Evolutionary conservation across 2,113 vertebrate genomes (phyloP), one percentile per base, ranked within the genome.

Genomic region (Pluvialis apricaria): DNA sequence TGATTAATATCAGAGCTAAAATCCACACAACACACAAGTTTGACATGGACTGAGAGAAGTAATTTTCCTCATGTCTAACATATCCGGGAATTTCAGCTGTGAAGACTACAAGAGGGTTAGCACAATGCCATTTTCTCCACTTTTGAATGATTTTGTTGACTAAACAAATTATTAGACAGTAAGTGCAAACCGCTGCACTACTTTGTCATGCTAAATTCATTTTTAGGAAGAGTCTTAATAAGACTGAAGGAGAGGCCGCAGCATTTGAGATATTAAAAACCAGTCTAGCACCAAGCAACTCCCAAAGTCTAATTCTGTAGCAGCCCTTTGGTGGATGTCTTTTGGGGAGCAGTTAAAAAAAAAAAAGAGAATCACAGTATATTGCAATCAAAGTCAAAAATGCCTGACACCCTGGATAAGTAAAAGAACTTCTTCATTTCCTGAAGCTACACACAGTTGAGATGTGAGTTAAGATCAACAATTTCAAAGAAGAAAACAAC

Each of bases 201-300:
- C 16, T 80, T 88, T 19, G 11, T 70, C 73, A 82, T 42, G 73
- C 76, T 83, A 66, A 79, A 68, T 40, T 51, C 10, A 62, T 51
- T 79, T 84, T 71, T 78, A 81, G n/a, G 71, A 85, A 88, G 42
- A 68, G 51, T 64, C 34, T 84, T 94, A 94, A 36, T 92, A 94
- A 92, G 84, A 73, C 82, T 91, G 62, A 89, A 79, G 38, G 68
- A 78, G 36, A 93, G 49, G 68, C 93, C 96, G 91, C 83, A 95
- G 92, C 90, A 95, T 93, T 73, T 92, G 93, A 96, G 54, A 95
- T 86, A 93, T 94, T 96, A 93, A 92, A 95, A 96, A 97, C 94
- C 94, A 95, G 96, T 94, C 96, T 82, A 96, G 94, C 90, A 96
- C 84, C 93, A 92, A 93, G 62, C 87, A 93, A 65, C 44, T 88